Base-by-base conservation (phyloP, 2,797 vertebrate genomes). In the Tenualosa ilisha region DNA sequence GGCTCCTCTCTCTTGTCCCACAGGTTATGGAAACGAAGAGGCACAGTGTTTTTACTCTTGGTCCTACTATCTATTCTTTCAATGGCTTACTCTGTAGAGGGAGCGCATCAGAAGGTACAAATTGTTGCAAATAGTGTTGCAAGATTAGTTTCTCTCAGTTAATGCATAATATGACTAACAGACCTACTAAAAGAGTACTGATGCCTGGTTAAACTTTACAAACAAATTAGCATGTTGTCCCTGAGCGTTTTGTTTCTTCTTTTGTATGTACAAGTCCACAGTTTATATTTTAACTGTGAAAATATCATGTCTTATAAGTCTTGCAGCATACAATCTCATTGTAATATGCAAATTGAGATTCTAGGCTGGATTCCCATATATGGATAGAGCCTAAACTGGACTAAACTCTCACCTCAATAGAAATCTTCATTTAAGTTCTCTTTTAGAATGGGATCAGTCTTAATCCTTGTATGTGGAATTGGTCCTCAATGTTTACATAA, bases 91-190 rank as follows among this genome's bases (percentile, higher is more conserved):
- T 98, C 96, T 91, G 94, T 97, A 86, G 97, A 99, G 92, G 98
- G 98, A 94, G 84, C 93, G 20, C 98, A 99, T 94, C 98, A 99
- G 91, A 95, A 96, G 94, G 98, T 99, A 95, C 89, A 93, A 43
- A 61, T 86, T n/a, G n/a, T 11, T 40, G 54, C 37, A 49, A 49
- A 2, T 49, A 49, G 6, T 65, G 0, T 61, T 63, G 49, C 40
- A 26, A 20, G 2, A 56, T 26, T 7, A 26, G 22, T 22, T 26
- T 50, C n/a, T 72, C 37, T n/a, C 8, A 24, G 51, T 46, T 75
- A 51, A 79, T 79, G 17, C 5, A 68, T 63, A 46, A 79, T 20
- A 79, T 79, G 72, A 20, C 72, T 20, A 79, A 79, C 72, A 17
- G 68, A 40, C 68, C 5, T 40, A 75, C 72, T 22, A 9, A 43